These are phyloP conservation scores for Litoditis marina DNA, from an alignment of 2,888 invertebrate genomes.

Conservation along the genomic window DNA sequence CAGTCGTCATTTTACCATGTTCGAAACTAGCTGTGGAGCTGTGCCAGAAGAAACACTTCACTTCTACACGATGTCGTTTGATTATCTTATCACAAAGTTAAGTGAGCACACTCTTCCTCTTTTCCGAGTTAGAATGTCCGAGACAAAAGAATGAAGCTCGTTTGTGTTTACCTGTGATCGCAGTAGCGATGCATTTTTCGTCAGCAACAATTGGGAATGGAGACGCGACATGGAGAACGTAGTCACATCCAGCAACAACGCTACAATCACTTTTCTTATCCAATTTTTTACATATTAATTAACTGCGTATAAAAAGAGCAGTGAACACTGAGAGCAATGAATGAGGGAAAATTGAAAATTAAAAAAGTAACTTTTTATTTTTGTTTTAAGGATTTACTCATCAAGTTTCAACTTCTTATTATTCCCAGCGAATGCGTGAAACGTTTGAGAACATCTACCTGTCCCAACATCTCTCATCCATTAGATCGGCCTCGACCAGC, in stretches of 20 bases:
- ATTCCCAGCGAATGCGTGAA: not conserved
- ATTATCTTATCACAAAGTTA: too few relatives aligned
- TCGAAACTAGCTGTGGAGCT: too few relatives aligned
- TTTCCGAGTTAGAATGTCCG: too few relatives aligned
- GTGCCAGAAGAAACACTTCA: too few relatives aligned
- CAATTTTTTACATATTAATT: too few relatives aligned
- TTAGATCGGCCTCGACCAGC: constrained; percentile 57
- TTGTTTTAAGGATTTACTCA: too few relatives aligned
- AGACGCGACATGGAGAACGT: constrained; percentile 59
- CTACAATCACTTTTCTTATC: constrained; percentile 26
- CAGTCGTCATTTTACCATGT: too few relatives aligned
- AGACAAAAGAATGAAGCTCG: not conserved
- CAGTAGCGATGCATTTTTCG: constrained; percentile 41
- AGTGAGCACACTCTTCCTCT: too few relatives aligned
- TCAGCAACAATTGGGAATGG: constrained; percentile 59
- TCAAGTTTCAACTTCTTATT: not conserved
- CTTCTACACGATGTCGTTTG: too few relatives aligned
- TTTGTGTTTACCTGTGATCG: constrained; percentile 23
- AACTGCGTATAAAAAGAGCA: not conserved
- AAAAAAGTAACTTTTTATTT: too few relatives aligned
- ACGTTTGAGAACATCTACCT: constrained; percentile 21
- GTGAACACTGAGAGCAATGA: too few relatives aligned
- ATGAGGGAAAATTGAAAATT: too few relatives aligned
- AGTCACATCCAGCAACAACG: constrained; percentile 50
- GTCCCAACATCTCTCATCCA: constrained; percentile 41